phyloP scores from a whole-genome alignment of 2,888 invertebrate species.

The Lasioglossum calceatum region DNA sequence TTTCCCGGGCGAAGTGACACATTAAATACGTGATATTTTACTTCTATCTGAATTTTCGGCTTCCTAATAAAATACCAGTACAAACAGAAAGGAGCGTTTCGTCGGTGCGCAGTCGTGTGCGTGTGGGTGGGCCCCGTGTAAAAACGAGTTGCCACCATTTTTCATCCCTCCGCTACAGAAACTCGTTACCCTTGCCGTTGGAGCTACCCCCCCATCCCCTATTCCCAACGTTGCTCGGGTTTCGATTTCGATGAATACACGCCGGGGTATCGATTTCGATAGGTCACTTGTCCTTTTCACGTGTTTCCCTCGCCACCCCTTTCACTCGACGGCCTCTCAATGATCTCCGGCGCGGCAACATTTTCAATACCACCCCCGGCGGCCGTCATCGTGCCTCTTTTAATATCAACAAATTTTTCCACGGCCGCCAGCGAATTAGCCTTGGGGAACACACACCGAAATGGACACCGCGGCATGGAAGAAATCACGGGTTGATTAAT shows the following conservation, averaged over 20 bases:
- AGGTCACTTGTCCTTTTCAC: slow-evolving; percentile 60
- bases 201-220: neutral
- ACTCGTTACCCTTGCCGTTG: slow-evolving; percentile 24
- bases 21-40: slow-evolving; percentile 50
- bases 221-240: neutral
- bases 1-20: slow-evolving; percentile 21
- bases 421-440: slow-evolving; percentile 1
- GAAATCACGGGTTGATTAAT: neutral
- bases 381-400: neutral
- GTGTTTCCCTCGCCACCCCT: slow-evolving; percentile 21
- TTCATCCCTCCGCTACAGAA: slow-evolving; percentile 33
- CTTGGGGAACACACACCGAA: neutral
- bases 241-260: slow-evolving; percentile 65
- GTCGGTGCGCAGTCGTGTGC: neutral
- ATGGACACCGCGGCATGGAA: neutral
- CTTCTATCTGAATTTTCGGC: slow-evolving; percentile 36
- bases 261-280: slow-evolving; percentile 62
- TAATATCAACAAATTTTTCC: slow-evolving; percentile 28
- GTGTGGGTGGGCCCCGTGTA: neutral
- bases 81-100: slow-evolving; percentile 23
- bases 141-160: slow-evolving; percentile 44
- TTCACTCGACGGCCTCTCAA: slow-evolving; percentile 9
- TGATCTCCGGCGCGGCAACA: slow-evolving; percentile 32
- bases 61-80: slow-evolving; percentile 33
- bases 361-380: slow-evolving; percentile 51